Evolutionary conservation across 2,888 invertebrate species (phyloP), one percentile per base, ranked within the genome.

Genomic region (Lithosia quadra): DNA sequence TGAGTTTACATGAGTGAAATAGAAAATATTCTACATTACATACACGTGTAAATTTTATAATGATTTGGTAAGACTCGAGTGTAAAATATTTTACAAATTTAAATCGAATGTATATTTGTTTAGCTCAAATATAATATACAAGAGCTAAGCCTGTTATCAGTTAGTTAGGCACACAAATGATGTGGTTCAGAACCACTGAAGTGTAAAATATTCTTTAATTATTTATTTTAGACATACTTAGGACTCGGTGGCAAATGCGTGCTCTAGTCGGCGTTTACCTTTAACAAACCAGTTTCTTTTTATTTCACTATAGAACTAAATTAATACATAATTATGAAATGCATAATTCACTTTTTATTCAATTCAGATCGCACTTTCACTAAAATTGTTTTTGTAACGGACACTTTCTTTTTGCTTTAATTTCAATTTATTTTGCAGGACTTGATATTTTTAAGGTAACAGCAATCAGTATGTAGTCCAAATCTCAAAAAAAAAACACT

Each of bases 351-450:
- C 15, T n/a, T 65, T 65, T 64, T 58, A 53, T 21, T 65, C 60
- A 58, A 66, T 67, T 71, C 65, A 53, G 76, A 71, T 49, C 67
- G 61, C 63, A 64, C 78, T 78, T 80, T 78, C 70, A 65, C 68
- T 63, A 49, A 24, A 63, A 59, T 55, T 59, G 68, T 53, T 71
- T 64, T 13, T 59, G 65, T 67, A 70, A 80, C 70, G 34, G 63
- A 78, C 69, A 80, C 80, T 78, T 75, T 78, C 78, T 66, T 65
- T 59, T 15, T 39, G 63, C 63, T 9, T 61, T 13, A 28, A 69
- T 18, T 8, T 18, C 9, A 70, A 72, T 69, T 63, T 65, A 60
- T 55, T 73, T 73, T 66, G n/a, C 61, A 61, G n/a, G 56, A 13
- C 10, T 15, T 22, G 57, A 53, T 13, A 10, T 13, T 59, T 34